phyloP scores from a whole-genome alignment of 2,797 vertebrate genomes.

The Cossypha niveicapilla region DNA sequence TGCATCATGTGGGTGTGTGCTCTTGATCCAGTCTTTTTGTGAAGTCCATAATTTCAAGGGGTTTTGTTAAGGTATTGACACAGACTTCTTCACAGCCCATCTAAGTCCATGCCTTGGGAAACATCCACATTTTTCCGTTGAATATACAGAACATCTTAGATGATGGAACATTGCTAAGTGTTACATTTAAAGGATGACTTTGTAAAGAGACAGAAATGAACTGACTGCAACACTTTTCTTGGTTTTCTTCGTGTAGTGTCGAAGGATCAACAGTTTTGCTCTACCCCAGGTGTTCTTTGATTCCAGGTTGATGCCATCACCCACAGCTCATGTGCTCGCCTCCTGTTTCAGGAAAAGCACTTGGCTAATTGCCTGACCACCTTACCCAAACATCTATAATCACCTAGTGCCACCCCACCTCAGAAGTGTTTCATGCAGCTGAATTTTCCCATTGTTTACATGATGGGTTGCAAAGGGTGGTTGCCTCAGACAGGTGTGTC shows the following conservation, averaged over 20 bases:
- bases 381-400: background rate
- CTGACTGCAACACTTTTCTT: background rate
- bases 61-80: background rate
- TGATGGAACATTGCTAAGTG: background rate
- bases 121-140: background rate
- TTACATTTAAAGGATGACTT: background rate
- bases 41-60: background rate
- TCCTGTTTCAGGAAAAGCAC: background rate
- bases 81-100: background rate
- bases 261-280: background rate
- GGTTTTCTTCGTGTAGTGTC: background rate
- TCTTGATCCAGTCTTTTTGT: background rate
- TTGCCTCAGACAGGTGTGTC: background rate
- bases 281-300: background rate
- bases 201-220: background rate
- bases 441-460: background rate
- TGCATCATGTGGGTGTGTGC: rapidly evolving
- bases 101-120: background rate
- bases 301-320: background rate
- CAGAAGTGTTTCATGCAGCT: background rate
- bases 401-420: background rate
- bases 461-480: background rate
- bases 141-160: background rate
- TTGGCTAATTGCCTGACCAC: background rate
- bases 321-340: background rate